phyloP scores from a whole-genome alignment of 2,797 vertebrate genomes.

The Chloroceryle amazona region DNA sequence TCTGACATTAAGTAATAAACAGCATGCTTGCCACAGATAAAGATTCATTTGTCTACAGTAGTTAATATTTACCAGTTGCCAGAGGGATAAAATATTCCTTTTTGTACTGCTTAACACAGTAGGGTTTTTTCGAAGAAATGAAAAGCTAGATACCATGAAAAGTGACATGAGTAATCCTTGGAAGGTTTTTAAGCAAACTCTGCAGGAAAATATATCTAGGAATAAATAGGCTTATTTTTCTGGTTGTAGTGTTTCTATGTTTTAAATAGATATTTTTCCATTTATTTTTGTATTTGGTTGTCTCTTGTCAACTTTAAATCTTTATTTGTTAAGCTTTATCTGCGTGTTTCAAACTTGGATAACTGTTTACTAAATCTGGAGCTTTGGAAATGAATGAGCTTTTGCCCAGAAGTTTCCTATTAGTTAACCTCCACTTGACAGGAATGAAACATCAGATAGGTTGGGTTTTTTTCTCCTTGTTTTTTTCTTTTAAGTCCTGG shows the following conservation, averaged over 20 bases:
- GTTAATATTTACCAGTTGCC: not conserved
- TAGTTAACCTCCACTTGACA: not conserved
- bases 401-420: not conserved
- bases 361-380: not conserved
- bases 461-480: not conserved
- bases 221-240: not conserved
- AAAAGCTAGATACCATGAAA: not conserved
- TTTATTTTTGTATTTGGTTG: not conserved
- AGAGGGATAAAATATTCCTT: not conserved
- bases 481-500: not conserved
- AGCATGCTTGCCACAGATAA: not conserved
- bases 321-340: not conserved
- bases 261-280: not conserved
- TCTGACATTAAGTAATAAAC: not conserved
- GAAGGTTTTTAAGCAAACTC: not conserved
- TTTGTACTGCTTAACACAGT: not conserved
- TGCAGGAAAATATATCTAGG: not conserved
- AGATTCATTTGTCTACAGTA: not conserved
- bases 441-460: not conserved
- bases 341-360: not conserved
- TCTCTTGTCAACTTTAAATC: not conserved
- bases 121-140: not conserved
- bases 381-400: not conserved
- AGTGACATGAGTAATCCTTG: not conserved
- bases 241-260: not conserved